phyloP scores from a whole-genome alignment of 1,140 invertebrate genomes.

The Leptonema lineaticorne region DNA sequence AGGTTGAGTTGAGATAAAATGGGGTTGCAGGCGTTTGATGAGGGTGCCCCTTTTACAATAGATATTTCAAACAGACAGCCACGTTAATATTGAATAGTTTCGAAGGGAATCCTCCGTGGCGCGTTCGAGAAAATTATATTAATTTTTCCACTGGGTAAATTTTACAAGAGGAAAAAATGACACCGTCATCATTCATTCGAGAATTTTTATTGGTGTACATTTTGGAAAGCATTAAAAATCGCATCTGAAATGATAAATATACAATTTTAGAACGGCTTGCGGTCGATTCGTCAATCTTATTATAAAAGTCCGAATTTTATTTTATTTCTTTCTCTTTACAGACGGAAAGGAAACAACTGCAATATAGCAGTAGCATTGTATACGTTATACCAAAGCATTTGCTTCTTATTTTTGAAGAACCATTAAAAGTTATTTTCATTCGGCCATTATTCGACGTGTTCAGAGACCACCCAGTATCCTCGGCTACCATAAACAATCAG shows the following conservation, averaged over 20 bases:
- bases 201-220: no score
- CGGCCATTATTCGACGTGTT: conserved; percentile 17
- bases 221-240: no score
- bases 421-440: conserved; percentile 20
- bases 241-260: no score
- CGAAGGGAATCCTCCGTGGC: conserved; percentile 7
- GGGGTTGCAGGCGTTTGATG: conserved; percentile 24
- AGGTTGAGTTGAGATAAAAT: conserved; percentile 19
- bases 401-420: conserved; percentile 17
- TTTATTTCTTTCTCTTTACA: no score
- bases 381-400: not conserved
- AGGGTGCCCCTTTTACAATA: conserved; percentile 30
- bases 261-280: not conserved
- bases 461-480: conserved; percentile 25
- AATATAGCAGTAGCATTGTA: not conserved
- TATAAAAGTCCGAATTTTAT: no score
- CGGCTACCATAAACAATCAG: conserved; percentile 19
- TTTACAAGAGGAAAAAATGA: no score
- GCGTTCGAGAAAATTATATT: no score
- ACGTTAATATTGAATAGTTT: conserved; percentile 32
- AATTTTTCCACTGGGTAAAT: no score
- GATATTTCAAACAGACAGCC: conserved; percentile 30
- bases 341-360: no score
- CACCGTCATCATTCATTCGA: not conserved
- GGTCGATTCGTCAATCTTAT: conserved; percentile 9